Percentiles rank a stretch among this genome's conserved stretches.
phyloP scores from a whole-genome alignment of 2,888 invertebrate genomes.

The Hypolimnas misippus region DNA sequence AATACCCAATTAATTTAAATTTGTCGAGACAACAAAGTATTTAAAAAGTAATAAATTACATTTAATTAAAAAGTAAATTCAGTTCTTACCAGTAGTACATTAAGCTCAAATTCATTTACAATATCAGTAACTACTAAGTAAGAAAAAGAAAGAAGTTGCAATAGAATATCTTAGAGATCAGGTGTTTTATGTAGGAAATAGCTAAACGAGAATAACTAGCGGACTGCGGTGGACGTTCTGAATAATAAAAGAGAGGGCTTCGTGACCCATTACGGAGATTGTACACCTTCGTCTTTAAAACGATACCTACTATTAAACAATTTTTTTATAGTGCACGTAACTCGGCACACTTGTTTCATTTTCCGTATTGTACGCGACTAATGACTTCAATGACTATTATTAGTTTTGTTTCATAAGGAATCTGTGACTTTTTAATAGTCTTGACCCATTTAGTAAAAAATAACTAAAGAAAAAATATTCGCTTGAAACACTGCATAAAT shows the following conservation, averaged over 20 bases:
- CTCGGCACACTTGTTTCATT: not conserved
- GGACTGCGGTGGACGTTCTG: constrained; percentile 26
- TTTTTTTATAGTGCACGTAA: constrained; percentile 2
- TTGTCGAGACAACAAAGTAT: not conserved
- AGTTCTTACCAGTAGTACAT: not conserved
- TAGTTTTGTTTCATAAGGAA: no score
- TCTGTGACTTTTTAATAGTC: no score
- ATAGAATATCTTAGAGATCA: constrained; percentile 8
- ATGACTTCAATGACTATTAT: no score
- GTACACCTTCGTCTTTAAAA: constrained; percentile 23
- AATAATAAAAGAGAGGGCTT: constrained; percentile 30
- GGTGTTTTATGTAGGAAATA: constrained; percentile 18
- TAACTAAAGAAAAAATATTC: no score
- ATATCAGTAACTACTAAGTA: not conserved
- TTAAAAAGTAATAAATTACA: not conserved
- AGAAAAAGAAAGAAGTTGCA: not conserved
- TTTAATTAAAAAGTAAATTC: not conserved
- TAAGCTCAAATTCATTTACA: not conserved
- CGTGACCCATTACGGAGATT: constrained; percentile 34
- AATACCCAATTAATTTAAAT: not conserved
- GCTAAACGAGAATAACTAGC: constrained; percentile 19
- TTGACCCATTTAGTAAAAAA: no score
- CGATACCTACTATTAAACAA: constrained; percentile 1
- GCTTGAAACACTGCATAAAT: no score
- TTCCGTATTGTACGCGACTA: no score